Evolutionary conservation across 2,888 invertebrate species (phyloP).

Genomic region (Eumerus sabulonum): DNA sequence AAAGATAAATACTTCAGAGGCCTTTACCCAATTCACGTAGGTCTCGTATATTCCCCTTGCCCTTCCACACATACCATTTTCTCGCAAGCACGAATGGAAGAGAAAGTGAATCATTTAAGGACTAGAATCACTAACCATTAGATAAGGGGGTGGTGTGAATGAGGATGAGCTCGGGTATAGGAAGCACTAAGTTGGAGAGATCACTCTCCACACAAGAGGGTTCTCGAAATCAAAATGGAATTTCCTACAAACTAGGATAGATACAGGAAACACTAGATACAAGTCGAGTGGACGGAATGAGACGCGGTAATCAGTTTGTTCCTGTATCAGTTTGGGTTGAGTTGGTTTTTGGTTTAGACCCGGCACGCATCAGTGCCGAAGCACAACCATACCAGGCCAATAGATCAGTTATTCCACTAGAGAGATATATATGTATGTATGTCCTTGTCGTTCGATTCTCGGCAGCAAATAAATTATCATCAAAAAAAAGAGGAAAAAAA

Average conservation of each 20-base stretch:
- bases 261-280: too few species aligned
- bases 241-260: conserved; percentile 18
- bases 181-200: conserved; percentile 29
- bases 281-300: neutral
- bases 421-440: conserved; percentile 45
- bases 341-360: neutral
- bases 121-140: too few species aligned
- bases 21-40: neutral
- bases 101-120: conserved; percentile 56
- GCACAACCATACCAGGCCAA: conserved; percentile 31
- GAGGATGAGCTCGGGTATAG: conserved; percentile 12
- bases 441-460: conserved; percentile 43
- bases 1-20: conserved; percentile 60
- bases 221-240: conserved; percentile 53
- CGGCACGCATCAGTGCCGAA: conserved; percentile 43
- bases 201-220: conserved; percentile 40
- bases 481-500: conserved; percentile 28
- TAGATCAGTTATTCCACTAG: conserved; percentile 55
- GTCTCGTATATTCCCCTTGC: neutral
- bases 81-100: conserved; percentile 2
- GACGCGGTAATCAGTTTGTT: too few species aligned
- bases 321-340: too few species aligned
- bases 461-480: conserved; percentile 60
- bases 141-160: too few species aligned
- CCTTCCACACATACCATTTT: neutral